Base-by-base conservation (phyloP, 1,140 invertebrate species). In the Caenorhabditis remanei region DNA sequence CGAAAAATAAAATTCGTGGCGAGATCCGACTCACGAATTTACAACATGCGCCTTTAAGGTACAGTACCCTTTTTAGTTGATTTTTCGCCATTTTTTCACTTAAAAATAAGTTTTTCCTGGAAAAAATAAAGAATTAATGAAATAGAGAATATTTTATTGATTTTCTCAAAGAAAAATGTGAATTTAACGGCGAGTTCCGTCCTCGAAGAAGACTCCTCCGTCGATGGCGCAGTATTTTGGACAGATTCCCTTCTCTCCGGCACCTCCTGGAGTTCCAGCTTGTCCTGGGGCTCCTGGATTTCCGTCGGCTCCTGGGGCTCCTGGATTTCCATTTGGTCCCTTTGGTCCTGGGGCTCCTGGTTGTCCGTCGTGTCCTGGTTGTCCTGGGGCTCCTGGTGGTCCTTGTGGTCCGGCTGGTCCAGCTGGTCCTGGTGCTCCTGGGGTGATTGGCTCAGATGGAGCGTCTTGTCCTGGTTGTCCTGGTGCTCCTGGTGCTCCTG, bases 151-250 rank as follows among this genome's bases (percentile, higher is more conserved):
- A 55, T 53, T 55, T 40, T 32, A 83, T 55, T 58, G 11, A 43
- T 16, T 55, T 83, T 83, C n/a, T 40, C 21, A 21, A 55, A 5
- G 43, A 82, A 13, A 82, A 82, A 82, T 50, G 75, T 2, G 48
- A 48, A 55, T 55, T 88, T 89, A 89, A 89, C 88, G 88, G 86
- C 88, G 88, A 88, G 91, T 91, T 87, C 90, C 90, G 67, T 91
- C 90, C 75, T 92, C 90, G 87, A 91, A 91, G 91, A 91, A 91
- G 88, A 91, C 90, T 85, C 90, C 90, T 63, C 90, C 90, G 88
- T 91, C 90, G 86, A 91, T 89, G 88, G 90, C 90, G 89, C 90
- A 91, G 86, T 91, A 91, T 85, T 91, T 91, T 46, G 90, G 90
- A 86, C 90, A 90, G 85, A 90, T 91, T 58, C 90, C 90, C 85